Base-by-base conservation (phyloP, 2,797 vertebrate species). In the Pseudocheirus occidentalis region DNA sequence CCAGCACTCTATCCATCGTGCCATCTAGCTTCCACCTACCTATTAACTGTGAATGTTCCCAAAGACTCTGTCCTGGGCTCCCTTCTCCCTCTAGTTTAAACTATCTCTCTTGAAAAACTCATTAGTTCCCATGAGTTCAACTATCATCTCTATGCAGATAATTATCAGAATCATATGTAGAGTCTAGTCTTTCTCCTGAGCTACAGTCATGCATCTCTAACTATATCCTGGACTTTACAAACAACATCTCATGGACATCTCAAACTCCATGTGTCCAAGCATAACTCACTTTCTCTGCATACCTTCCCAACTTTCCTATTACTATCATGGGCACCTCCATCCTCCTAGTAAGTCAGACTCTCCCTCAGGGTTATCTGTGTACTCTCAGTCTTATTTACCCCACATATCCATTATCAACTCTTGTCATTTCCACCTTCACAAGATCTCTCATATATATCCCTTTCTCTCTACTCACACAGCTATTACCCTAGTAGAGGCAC, bases 401-500 rank as follows among this genome's bases (percentile, higher is more conserved):
- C 12, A 87, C 40, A 87, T 50, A 46, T 27, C 10, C 73, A 87
- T 87, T 87, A 28, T 12, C 40, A 87, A 50, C 50, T 50, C 24
- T 50, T n/a, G 40, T 27, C 73, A 46, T 87, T 50, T 46, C 73
- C 9, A 27, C 73, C 73, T 87, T 46, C 73, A 81, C 7, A 46
- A 27, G 21, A 87, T 87, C 7, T 27, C 73, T 81, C 73, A 40
- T 46, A 73, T n/a, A 4, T 46, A 7, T 40, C 18, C 14, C 18
- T 81, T 73, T 81, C 18, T 81, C 16, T 81, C 66, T 46, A 46
- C 2, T 46, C 73, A 46, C 73, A 46, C 18, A 81, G 18, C 73
- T 46, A 3, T 0, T 1, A 81, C n/a, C 18, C 2, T 10, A 66
- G 14, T n/a, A n/a, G 0, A n/a, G 24, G 12, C 0, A 21, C 16